phyloP scores from a whole-genome alignment of 2,888 invertebrate genomes.

The Dicyrtoma fusca region DNA sequence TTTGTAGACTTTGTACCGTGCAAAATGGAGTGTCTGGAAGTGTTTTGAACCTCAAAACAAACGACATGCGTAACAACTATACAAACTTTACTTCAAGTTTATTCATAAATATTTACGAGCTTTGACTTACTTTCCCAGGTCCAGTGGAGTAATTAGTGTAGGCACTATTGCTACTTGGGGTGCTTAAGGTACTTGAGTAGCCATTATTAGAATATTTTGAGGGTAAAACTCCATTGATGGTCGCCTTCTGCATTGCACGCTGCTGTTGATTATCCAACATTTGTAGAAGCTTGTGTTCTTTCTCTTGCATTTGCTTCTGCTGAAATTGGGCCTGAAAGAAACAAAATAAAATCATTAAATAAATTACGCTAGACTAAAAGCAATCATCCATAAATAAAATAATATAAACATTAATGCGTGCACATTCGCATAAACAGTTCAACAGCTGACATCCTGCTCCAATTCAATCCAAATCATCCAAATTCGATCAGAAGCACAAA shows the following conservation, averaged over 20 bases:
- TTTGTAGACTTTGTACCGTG: neutral
- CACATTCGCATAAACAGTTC: too few relatives aligned
- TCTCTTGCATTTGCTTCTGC: constrained; percentile 78
- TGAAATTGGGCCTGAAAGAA: constrained; percentile 75
- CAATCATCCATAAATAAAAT: too few relatives aligned
- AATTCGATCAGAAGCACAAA: too few relatives aligned
- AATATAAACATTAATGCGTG: too few relatives aligned
- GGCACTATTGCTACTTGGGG: constrained; percentile 18
- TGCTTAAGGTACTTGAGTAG: constrained; percentile 13
- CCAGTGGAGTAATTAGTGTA: constrained; percentile 18
- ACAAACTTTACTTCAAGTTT: neutral
- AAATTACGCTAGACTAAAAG: too few relatives aligned
- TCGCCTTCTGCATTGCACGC: constrained; percentile 64
- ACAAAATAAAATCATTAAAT: neutral
- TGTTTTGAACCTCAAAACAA: neutral
- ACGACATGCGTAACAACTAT: neutral
- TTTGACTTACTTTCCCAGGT: constrained; percentile 35
- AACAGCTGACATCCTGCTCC: too few relatives aligned
- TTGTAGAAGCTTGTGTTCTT: constrained; percentile 75
- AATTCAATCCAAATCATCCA: too few relatives aligned
- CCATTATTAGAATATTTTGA: constrained; percentile 35
- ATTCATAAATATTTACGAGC: neutral
- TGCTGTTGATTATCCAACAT: constrained; percentile 72
- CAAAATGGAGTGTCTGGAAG: neutral
- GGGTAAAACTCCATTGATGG: constrained; percentile 43